Conservation (phyloP, 1,140 invertebrate genomes). For the Rhopalosiphum maidis region DNA sequence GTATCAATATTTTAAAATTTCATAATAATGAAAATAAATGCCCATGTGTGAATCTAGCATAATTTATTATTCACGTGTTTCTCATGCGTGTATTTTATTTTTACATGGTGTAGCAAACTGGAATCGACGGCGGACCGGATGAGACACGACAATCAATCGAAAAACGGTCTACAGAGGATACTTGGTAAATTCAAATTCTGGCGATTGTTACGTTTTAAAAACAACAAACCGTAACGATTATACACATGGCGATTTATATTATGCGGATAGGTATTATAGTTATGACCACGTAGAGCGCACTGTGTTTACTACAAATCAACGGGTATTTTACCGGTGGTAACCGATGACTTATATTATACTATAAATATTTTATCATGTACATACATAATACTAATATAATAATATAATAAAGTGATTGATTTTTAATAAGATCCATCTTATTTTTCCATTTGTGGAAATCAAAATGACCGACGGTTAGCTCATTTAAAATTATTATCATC, state of each 20-base stretch:
- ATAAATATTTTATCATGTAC: constrained; percentile 12
- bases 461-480: neutral
- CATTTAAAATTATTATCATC: neutral
- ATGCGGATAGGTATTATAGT: neutral
- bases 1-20: neutral
- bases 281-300: neutral
- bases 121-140: neutral
- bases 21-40: neutral
- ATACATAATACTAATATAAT: neutral
- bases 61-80: neutral
- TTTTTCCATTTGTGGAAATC: neutral
- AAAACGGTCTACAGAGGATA: constrained; percentile 45
- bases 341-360: neutral
- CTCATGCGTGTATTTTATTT: neutral
- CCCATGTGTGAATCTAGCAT: neutral
- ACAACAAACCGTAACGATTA: neutral
- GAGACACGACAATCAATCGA: constrained; percentile 26
- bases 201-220: constrained; percentile 32
- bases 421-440: neutral
- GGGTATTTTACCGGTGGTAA: neutral
- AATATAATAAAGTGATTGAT: neutral
- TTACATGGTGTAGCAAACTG: neutral
- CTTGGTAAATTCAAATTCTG: constrained; percentile 52
- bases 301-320: neutral
- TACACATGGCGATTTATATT: neutral